Conservation (phyloP, 2,888 invertebrate genomes). For the Teinopalpus imperialis region DNA sequence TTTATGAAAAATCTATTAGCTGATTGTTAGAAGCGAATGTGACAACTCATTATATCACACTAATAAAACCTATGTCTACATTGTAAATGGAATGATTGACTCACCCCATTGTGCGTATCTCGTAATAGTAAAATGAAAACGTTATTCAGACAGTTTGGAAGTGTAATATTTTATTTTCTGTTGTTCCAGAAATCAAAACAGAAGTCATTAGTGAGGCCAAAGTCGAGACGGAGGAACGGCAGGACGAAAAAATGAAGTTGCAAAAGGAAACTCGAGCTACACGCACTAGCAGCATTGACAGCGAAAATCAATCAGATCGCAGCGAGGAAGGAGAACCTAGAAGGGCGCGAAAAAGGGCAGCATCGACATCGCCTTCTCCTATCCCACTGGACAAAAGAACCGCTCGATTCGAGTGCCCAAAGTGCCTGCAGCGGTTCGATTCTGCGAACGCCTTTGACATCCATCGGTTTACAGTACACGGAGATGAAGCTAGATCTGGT, state of each 20-base stretch:
- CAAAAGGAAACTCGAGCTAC: slow-evolving; percentile 57
- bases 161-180: slow-evolving; percentile 43
- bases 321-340: slow-evolving; percentile 72
- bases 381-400: slow-evolving; percentile 65
- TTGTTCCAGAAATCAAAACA: slow-evolving; percentile 80
- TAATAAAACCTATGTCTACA: slow-evolving; percentile 52
- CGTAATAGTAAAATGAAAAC: slow-evolving; percentile 74
- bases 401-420: slow-evolving; percentile 84
- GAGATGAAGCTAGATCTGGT: slow-evolving; percentile 82
- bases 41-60: slow-evolving; percentile 64
- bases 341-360: slow-evolving; percentile 64
- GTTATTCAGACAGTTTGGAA: slow-evolving; percentile 66
- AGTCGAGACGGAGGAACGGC: slow-evolving; percentile 53
- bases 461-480: slow-evolving; percentile 85
- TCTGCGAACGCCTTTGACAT: slow-evolving; percentile 87
- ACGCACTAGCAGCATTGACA: slow-evolving; percentile 75
- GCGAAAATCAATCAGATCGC: slow-evolving; percentile 81
- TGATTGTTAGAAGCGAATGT: slow-evolving; percentile 51
- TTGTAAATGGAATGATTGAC: slow-evolving; percentile 66
- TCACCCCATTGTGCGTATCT: slow-evolving; percentile 78
- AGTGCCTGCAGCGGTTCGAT: slow-evolving; percentile 88
- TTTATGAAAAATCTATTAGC: slow-evolving; percentile 57
- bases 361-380: slow-evolving; percentile 61
- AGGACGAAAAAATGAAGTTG: slow-evolving; percentile 54
- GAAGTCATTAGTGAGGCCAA: slow-evolving; percentile 73